Evolutionary conservation across 2,888 invertebrate species (phyloP), one percentile per base, ranked within the genome.

Genomic region (Steinernema carpocapsae): DNA sequence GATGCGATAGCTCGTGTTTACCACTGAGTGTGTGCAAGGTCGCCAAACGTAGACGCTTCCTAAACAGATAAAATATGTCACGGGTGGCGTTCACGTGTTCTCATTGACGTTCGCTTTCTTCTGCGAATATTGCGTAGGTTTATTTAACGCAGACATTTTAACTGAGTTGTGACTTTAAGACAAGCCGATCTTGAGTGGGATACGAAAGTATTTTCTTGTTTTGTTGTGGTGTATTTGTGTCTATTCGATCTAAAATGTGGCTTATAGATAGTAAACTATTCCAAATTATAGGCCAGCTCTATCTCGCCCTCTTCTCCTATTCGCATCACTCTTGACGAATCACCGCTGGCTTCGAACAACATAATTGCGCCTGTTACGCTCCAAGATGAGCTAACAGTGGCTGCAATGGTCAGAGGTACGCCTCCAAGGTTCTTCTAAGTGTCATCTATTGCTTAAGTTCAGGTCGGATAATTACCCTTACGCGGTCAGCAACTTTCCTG

Each of bases 381-480:
- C 4, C 56, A 56, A 17, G 56, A 56, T 26, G 56, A 56, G 26
- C 56, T 56, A 56, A 56, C 56, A 2, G 56, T 56, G 22, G 56
- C 56, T 12, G 56, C 56, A 56, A 56, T 56, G 56, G 56, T 4
- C 56, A 56, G 26, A 56, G 12, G 56, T 56, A 26, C 22, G 56
- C 12, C 12, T 22, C 26, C 7, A 22, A 6, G 6, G 6, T 6
- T 6, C 4, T 56, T 7, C 22, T 56, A 19, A 19, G 24, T 7
- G 22, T 10, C 24, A 6, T 6, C 26, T 24, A 56, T 22, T 12
- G 2, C 6, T 22, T 7, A 19, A 10, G 56, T 56, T 22, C 56
- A 56, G 22, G 26, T 3, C 26, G 2, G 56, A 22, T 56, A 56
- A 56, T 56, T 56, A 56, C 22, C 56, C 56, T 14, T 56, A 56